Evolutionary conservation across 1,140 invertebrate species (phyloP), one percentile per base, ranked within the genome.

Genomic region (Globodera rostochiensis): DNA sequence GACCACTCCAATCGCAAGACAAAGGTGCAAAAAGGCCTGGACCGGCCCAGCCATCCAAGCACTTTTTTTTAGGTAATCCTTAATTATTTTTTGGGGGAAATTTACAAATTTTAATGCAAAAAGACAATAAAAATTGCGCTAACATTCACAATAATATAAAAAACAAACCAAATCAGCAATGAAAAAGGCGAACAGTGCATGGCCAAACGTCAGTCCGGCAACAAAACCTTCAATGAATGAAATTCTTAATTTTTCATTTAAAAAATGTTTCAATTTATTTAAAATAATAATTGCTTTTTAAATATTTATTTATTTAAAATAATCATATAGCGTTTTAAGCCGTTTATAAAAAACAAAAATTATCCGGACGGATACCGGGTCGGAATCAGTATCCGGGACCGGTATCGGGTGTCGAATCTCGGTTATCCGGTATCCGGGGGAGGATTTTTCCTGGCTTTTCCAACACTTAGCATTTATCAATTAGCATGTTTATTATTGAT

Each of bases 21-120:
- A 78, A 45, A 69, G 19, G 70, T 78, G 66, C 21, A 78, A 78
- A 69, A 78, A 78, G 49, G 25, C 60, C n/a, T 78, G 77, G 21
- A 78, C 49, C 36, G 64, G 77, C 46, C 19, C 13, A 69, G 21
- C n/a, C 60, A 78, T 66, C 70, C 70, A 70, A 21, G 11, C 25
- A 15, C 69, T 21, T 7, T 21, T 36, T 13, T 64, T 36, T 25
- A 78, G n/a, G 7, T 71, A 25, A 47, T 78, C 11, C 70, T 78
- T 25, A 69, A 69, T 19, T 64, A 15, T 4, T 64, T 19, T 11
- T 19, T 25, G 25, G 25, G 25, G 19, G 19, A 64, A 19, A 3
- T 64, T 64, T 64, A n/a, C 11, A 13, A 53, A 36, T 36, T 36
- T 36, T 36, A 36, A 36, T 36, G 36, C 36, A 36, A 36, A 36